Conservation (phyloP, 2,888 invertebrate species). For the Cephus sareptanus region DNA sequence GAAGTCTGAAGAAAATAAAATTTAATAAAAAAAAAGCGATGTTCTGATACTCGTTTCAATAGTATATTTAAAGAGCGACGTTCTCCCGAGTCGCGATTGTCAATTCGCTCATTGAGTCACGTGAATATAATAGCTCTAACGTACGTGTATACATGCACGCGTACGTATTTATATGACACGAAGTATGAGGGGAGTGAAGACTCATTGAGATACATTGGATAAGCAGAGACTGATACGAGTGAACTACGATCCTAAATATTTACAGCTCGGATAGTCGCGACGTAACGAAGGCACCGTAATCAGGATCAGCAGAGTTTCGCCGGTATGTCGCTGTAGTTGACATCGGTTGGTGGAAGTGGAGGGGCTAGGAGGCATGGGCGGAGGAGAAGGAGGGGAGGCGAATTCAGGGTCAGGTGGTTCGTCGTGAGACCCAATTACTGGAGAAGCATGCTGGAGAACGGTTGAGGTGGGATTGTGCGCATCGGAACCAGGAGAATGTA, state of each 20-base stretch:
- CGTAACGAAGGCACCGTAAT: not conserved
- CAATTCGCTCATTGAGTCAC: not conserved
- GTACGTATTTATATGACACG: not conserved
- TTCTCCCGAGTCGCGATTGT: not conserved
- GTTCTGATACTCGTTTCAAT: not conserved
- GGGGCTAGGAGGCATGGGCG: slow-evolving; percentile 23
- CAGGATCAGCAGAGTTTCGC: not conserved
- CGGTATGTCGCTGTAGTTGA: not conserved
- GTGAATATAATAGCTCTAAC: not conserved
- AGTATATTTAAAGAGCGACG: not conserved
- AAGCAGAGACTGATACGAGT: not conserved
- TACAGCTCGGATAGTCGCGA: slow-evolving; percentile 21
- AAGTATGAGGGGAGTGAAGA: not conserved
- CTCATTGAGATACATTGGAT: not conserved
- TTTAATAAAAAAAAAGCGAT: too few relatives aligned
- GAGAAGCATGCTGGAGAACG: not conserved
- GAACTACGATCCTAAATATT: slow-evolving; percentile 28
- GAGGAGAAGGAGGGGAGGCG: slow-evolving; percentile 20
- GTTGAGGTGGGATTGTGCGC: not conserved
- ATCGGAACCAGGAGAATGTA: not conserved
- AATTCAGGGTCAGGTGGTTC: not conserved
- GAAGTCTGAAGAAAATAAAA: not conserved
- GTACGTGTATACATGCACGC: not conserved
- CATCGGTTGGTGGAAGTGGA: not conserved
- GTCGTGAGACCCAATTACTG: not conserved